Conservation (phyloP, 2,797 vertebrate species). For the Uromys caudimaculatus region DNA sequence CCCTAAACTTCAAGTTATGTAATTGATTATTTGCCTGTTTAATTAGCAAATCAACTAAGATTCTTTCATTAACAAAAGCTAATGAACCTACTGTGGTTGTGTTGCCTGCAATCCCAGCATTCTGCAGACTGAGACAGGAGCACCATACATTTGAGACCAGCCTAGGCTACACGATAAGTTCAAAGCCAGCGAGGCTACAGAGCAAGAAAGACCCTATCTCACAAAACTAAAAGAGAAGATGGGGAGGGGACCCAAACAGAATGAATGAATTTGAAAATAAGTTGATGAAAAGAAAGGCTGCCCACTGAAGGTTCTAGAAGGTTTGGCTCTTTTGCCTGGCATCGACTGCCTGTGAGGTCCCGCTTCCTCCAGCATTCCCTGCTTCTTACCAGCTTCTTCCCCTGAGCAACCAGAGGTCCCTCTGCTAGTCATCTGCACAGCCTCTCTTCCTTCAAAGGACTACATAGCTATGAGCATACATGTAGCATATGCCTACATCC, state of each 20-base stretch:
- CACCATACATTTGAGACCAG: not conserved
- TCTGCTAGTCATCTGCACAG: not conserved
- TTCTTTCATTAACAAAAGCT: not conserved
- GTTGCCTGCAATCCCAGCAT: not conserved
- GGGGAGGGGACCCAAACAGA: not conserved
- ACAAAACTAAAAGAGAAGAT: not conserved
- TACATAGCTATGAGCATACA: not conserved
- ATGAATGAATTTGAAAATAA: not conserved
- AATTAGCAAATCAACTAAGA: not conserved
- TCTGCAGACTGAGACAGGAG: not conserved
- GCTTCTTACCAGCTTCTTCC: not conserved
- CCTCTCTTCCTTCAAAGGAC: not conserved
- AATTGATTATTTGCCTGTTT: not conserved
- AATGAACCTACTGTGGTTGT: not conserved
- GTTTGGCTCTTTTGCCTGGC: not conserved
- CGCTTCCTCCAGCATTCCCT: not conserved
- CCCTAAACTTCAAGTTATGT: not conserved
- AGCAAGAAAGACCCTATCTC: not conserved
- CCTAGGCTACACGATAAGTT: not conserved
- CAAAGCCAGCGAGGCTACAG: not conserved
- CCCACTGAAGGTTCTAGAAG: not conserved
- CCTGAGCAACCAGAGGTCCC: not conserved
- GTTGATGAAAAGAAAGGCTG: not conserved
- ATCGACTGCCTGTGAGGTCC: not conserved
- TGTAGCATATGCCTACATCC: not conserved